These are phyloP conservation scores for Drosophila santomea DNA, from an alignment of 1,140 invertebrate genomes.

Conservation along the genomic window DNA sequence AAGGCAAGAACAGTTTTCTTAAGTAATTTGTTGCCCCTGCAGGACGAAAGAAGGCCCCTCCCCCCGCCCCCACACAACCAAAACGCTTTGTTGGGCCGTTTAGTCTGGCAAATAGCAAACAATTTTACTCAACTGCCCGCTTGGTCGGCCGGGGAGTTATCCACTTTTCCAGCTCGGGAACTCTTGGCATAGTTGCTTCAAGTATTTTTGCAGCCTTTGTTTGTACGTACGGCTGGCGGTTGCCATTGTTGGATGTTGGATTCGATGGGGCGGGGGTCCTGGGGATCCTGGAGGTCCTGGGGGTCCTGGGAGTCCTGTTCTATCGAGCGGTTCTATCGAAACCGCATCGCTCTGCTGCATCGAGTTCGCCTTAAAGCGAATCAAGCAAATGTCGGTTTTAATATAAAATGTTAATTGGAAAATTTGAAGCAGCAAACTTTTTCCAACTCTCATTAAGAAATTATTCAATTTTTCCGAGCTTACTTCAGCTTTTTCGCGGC, in stretches of 20 bases:
- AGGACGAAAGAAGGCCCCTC: neutral
- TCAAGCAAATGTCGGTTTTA: constrained; percentile 75
- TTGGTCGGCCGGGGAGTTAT: constrained; percentile 14
- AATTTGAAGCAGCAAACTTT: constrained; percentile 51
- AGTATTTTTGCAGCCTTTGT: constrained; percentile 81
- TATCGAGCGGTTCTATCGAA: constrained; percentile 31
- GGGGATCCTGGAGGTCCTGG: no score
- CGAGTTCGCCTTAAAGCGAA: constrained; percentile 57
- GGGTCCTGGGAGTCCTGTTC: neutral
- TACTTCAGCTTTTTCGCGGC: no score
- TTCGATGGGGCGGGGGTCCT: neutral
- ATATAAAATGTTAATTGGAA: constrained; percentile 80
- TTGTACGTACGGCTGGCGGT: constrained; percentile 57
- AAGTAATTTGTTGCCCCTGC: constrained; percentile 77
- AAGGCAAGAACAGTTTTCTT: constrained; percentile 81
- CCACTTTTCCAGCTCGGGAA: constrained; percentile 15
- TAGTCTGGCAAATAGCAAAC: constrained; percentile 76
- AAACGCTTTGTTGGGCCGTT: constrained; percentile 73
- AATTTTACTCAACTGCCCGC: constrained; percentile 57
- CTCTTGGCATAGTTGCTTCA: constrained; percentile 72
- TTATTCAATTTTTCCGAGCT: constrained; percentile 54
- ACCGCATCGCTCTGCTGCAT: constrained; percentile 14
- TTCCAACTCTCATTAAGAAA: constrained; percentile 63
- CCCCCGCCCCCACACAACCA: neutral
- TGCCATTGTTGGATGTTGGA: constrained; percentile 36